Evolutionary conservation across 1,140 invertebrate genomes (phyloP), one percentile per base, ranked within the genome.

Genomic region (Drosophila biarmipes): DNA sequence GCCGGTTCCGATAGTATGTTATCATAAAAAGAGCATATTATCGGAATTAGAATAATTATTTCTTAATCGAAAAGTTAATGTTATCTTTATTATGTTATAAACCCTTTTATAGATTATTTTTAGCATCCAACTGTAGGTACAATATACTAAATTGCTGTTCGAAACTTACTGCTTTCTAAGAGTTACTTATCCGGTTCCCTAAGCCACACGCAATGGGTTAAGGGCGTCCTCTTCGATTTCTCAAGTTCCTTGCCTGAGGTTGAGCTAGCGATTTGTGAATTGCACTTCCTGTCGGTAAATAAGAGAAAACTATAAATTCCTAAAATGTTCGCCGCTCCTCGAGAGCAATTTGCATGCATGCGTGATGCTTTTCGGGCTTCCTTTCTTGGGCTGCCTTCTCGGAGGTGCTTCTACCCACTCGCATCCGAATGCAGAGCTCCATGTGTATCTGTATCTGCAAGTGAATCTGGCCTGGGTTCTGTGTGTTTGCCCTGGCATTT

Each of bases 211-310:
- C 7, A 61, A 58, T 58, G 58, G 58, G 58, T 58, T 62, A 62
- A 62, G 53, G 4, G 11, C 12, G 29, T 40, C 27, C 34, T 15
- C 38, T 69, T 80, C 81, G 77, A 72, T 87, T 87, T 48, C 34
- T 38, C 72, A 46, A 61, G 27, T 63, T 29, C n/a, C 27, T 63
- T 46, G 57, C 45, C 58, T 75, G 62, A 42, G 55, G 63, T 77
- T 73, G 79, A 76, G 85, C 78, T 79, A 90, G 90, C 81, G 87
- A 90, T 86, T 90, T 90, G 86, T 80, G 86, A 90, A 90, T 90
- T 86, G 75, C 78, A 87, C 84, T 90, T 90, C 76, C 84, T 87
- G 84, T 87, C 84, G 73, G 84, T 89, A 87, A 87, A 87, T 89
- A 87, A 89, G 52, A 62, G 69, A 81, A 57, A 89, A 89, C 84